Base-by-base conservation (phyloP, 2,888 invertebrate genomes). In the Leptinotarsa juncta region DNA sequence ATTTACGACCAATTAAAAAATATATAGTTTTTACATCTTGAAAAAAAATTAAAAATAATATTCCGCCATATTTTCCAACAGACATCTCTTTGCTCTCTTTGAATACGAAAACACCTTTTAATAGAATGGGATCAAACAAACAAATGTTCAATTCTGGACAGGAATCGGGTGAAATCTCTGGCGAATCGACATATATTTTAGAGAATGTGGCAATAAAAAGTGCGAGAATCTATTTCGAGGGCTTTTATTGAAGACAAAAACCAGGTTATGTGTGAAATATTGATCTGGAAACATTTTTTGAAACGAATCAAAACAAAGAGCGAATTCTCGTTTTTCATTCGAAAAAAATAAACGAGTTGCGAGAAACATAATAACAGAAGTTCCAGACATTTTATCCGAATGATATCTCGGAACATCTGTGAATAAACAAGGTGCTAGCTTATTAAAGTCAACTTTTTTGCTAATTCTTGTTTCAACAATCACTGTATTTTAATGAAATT, bases 71-170 rank as follows among this genome's bases (percentile, higher is more conserved):
- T 32, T n/a, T 16, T 26, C 32, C 4, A 62, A 18, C 62, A 62
- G 62, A 15, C 32, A 16, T 16, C n/a, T 5, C 32, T 7, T 0
- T 32, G 42, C 23, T 23, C 42, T 42, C 62, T 18, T 62, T 18
- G 32, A n/a, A 62, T 32, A 62, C 62, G 62, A 62, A 62, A 62
- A 62, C 42, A 62, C 62, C 42, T 62, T 62, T 62, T 62, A 62
- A 32, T 62, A 62, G 62, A 62, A 42, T 62, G 12, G 32, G 62
- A 42, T 62, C n/a, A 62, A 62, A 62, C n/a, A 62, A 62, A 62
- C 62, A 62, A 4, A 62, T n/a, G 16, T 26, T n/a, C 5, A 62
- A 62, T 32, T 62, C 32, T n/a, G 62, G 62, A 26, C 32, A n/a
- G 32, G 32, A 62, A 42, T 42, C 15, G 16, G 42, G 16, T 42